These are phyloP conservation scores for Pogonocherus hispidulus DNA, from an alignment of 2,888 invertebrate genomes.

Conservation along the genomic window DNA sequence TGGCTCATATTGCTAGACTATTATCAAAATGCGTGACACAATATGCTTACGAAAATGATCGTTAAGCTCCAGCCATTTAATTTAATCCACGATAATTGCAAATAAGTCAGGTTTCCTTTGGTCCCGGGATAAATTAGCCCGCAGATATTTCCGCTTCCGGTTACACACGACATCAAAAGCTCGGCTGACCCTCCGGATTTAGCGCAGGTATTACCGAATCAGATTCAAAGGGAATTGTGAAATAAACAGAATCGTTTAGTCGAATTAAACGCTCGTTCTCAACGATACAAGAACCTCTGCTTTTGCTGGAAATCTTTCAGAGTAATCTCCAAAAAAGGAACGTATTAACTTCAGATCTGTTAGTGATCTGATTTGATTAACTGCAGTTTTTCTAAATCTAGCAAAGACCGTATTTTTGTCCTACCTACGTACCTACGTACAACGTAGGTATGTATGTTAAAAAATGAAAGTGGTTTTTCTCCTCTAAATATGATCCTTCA, in stretches of 20 bases:
- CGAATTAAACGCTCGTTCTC: constrained; percentile 5
- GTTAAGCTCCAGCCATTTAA: neutral
- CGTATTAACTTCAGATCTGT: too few species aligned
- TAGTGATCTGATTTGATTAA: too few species aligned
- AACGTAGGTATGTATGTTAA: too few species aligned
- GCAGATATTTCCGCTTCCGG: constrained; percentile 13
- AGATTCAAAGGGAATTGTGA: constrained; percentile 12
- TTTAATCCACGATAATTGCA: constrained; percentile 19
- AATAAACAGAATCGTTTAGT: constrained; percentile 10
- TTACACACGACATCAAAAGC: constrained; percentile 26
- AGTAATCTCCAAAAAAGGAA: neutral
- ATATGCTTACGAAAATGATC: too few species aligned
- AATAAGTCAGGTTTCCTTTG: neutral
- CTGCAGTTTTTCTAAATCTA: too few species aligned
- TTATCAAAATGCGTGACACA: too few species aligned
- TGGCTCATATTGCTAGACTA: too few species aligned
- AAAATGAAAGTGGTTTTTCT: too few species aligned
- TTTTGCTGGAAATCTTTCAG: neutral
- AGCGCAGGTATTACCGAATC: neutral
- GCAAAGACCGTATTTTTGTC: too few species aligned
- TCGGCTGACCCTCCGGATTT: constrained; percentile 1
- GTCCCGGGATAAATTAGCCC: constrained; percentile 11
- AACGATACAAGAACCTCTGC: neutral
- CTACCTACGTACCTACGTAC: too few species aligned
- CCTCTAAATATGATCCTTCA: too few species aligned